A percentile compares a stretch with the other conserved stretches of the same genome.
Evolutionary conservation across 2,113 vertebrate species (phyloP).

Genomic region (Ameiurus melas): DNA sequence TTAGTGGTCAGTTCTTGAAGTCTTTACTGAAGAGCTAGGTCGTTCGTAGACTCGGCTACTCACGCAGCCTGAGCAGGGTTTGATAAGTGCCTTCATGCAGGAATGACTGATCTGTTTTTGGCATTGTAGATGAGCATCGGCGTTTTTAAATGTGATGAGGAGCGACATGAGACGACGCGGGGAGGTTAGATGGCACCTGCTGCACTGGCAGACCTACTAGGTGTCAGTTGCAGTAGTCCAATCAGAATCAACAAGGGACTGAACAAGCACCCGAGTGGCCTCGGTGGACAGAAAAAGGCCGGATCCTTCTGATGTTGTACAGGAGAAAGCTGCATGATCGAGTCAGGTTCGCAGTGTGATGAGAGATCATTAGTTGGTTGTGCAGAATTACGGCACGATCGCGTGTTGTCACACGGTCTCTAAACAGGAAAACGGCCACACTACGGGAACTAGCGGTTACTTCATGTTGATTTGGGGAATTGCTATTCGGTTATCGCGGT

Average conservation of each 20-base stretch:
- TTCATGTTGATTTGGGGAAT: neutral
- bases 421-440: neutral
- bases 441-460: neutral
- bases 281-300: neutral
- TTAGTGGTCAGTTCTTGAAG: neutral
- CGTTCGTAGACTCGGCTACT: neutral
- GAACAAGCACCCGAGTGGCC: neutral
- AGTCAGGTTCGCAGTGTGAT: neutral
- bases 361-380: neutral
- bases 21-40: neutral
- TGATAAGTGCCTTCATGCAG: neutral
- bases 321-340: neutral
- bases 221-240: neutral
- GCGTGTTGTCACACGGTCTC: neutral
- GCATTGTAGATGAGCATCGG: neutral
- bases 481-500: neutral
- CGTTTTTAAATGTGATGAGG: neutral
- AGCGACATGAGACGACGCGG: neutral
- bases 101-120: neutral
- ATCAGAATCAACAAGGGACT: neutral
- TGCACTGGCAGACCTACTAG: neutral
- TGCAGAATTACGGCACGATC: neutral
- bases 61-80: too few relatives aligned
- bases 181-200: neutral
- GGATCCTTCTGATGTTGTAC: neutral